Evolutionary conservation across 2,797 vertebrate species (phyloP).

Genomic region (Gallinago solitaria): DNA sequence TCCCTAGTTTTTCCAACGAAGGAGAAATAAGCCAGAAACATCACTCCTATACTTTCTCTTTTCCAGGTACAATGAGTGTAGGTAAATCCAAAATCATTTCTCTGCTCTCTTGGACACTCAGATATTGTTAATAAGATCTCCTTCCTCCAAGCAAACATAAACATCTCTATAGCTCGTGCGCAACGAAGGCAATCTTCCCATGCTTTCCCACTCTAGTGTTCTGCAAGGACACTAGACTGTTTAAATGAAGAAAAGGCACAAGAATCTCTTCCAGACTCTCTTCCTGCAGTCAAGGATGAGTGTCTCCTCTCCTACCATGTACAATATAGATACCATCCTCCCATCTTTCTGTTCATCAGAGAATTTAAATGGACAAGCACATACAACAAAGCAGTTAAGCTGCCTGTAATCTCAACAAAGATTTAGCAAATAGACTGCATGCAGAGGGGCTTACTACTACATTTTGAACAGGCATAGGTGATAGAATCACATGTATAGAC

Average conservation of each 20-base stretch:
- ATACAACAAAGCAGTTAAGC: neutral
- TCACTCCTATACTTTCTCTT: neutral
- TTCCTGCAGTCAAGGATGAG: neutral
- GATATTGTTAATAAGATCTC: neutral
- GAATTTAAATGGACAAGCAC: neutral
- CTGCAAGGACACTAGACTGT: neutral
- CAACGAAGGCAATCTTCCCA: neutral
- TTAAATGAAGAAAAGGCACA: neutral
- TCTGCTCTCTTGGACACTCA: neutral
- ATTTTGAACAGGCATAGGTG: neutral
- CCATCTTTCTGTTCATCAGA: neutral
- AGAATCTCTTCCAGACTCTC: neutral
- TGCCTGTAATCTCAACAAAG: slow-evolving; percentile 1
- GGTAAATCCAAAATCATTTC: neutral
- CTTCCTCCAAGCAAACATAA: neutral
- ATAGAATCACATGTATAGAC: neutral
- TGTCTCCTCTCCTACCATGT: neutral
- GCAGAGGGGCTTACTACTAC: neutral
- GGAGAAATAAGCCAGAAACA: neutral
- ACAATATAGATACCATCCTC: neutral
- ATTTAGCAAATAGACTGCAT: neutral
- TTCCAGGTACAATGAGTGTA: neutral
- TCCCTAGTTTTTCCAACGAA: neutral
- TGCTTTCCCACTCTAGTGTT: neutral
- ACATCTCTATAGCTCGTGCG: neutral